phyloP scores from a whole-genome alignment of 2,797 vertebrate species.

The Pantherophis alleghaniensis region DNA sequence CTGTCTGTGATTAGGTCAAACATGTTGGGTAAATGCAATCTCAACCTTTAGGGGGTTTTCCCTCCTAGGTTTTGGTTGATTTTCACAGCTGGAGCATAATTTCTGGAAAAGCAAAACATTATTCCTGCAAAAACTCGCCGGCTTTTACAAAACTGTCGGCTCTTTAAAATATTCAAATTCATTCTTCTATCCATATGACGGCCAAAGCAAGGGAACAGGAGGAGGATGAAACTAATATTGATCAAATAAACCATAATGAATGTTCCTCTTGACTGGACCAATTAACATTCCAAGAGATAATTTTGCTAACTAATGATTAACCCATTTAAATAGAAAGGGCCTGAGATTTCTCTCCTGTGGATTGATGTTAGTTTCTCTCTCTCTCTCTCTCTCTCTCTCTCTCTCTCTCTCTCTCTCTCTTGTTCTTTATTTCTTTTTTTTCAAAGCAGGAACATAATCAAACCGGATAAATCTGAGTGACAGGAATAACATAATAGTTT shows the following conservation, averaged over 20 bases:
- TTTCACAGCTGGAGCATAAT: background rate
- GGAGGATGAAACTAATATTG: conserved; percentile 28
- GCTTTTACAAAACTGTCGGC: background rate
- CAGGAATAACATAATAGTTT: background rate
- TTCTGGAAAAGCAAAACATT: background rate
- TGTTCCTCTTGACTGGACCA: conserved; percentile 62
- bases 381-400: background rate
- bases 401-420: background rate
- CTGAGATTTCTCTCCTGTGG: conserved; percentile 28
- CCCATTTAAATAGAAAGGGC: conserved; percentile 42
- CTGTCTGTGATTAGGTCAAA: background rate
- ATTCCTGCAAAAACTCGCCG: background rate
- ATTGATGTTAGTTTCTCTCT: conserved; percentile 4
- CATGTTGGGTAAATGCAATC: background rate
- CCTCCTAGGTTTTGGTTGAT: background rate
- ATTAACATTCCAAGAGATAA: conserved; percentile 61
- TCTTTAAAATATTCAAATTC: background rate
- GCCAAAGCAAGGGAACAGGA: background rate
- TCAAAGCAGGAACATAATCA: background rate
- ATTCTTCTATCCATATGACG: background rate
- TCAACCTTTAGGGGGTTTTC: background rate
- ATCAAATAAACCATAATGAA: conserved; percentile 62
- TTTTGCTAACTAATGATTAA: conserved; percentile 55
- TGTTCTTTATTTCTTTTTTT: background rate
- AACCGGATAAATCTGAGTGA: background rate